Evolutionary conservation across 2,797 vertebrate genomes (phyloP).

Genomic region (Tachyglossus aculeatus): DNA sequence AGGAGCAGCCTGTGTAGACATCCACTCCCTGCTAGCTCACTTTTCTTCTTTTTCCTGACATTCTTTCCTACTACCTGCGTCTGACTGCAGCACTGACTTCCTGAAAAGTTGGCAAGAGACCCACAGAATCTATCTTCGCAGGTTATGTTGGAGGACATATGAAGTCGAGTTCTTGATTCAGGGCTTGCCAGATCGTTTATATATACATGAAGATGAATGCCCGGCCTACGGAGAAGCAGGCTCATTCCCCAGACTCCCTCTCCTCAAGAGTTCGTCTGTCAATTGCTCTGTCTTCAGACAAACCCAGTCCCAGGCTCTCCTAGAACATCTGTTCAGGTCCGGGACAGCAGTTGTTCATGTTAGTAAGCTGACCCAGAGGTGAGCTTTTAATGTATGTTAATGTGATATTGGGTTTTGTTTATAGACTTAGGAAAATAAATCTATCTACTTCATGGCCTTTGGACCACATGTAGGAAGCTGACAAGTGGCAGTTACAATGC

Average conservation of each 20-base stretch:
- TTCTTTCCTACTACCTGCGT: background rate
- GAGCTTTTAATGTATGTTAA: conserved; percentile 27
- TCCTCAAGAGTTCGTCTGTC: background rate
- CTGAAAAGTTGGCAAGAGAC: conserved; percentile 4
- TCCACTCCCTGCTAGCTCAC: no score
- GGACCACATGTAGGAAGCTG: background rate
- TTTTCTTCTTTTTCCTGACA: background rate
- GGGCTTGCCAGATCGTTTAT: background rate
- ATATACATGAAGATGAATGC: conserved; percentile 2
- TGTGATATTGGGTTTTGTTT: background rate
- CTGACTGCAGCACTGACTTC: background rate
- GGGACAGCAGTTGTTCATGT: background rate
- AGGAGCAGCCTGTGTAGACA: no score
- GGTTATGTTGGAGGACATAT: background rate
- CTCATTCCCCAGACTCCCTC: background rate
- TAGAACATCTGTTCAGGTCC: conserved; percentile 17
- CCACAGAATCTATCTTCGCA: background rate
- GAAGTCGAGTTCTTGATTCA: background rate
- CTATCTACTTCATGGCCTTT: rapidly evolving
- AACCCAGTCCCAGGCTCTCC: background rate
- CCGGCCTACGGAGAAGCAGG: conserved; percentile 28
- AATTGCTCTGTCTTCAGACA: background rate
- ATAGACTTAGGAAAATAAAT: background rate
- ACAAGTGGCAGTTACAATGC: conserved; percentile 21
- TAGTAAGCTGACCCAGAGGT: conserved; percentile 2